These are phyloP conservation scores for Pyxicephalus adspersus DNA, from an alignment of 2,113 vertebrate genomes.

Conservation along the genomic window DNA sequence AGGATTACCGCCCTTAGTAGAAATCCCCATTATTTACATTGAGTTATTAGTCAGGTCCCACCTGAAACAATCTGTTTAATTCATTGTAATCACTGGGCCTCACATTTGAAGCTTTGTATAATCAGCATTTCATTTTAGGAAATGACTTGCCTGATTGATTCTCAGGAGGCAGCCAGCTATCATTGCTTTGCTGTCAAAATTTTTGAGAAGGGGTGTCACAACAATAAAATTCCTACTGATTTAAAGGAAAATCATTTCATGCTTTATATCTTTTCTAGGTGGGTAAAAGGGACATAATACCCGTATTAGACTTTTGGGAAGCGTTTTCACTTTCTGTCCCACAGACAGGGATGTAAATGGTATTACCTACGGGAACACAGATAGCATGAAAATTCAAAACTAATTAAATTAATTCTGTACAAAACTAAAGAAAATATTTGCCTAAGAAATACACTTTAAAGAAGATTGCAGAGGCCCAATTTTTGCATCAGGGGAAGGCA, in stretches of 20 bases:
- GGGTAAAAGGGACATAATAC: too few species aligned
- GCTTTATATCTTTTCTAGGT: neutral
- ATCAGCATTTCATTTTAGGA: conserved; percentile 87
- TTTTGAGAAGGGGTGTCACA: conserved; percentile 83
- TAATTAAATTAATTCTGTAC: neutral
- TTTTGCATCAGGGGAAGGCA: too few species aligned
- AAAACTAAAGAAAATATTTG: neutral
- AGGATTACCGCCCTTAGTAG: too few species aligned
- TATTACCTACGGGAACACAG: too few species aligned
- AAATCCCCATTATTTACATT: conserved; percentile 37
- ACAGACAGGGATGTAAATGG: too few species aligned
- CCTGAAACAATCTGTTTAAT: conserved; percentile 88
- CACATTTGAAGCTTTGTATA: conserved; percentile 85
- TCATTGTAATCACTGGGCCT: conserved; percentile 88
- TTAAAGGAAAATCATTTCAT: conserved; percentile 62
- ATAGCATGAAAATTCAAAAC: too few species aligned
- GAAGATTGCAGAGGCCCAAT: neutral
- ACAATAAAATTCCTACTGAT: conserved; percentile 74
- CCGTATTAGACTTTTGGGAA: too few species aligned
- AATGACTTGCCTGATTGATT: conserved; percentile 88
- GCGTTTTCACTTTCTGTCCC: too few species aligned
- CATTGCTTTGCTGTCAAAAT: conserved; percentile 81
- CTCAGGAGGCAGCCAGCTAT: conserved; percentile 81
- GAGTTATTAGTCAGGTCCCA: conserved; percentile 81
- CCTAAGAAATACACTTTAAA: neutral